These are phyloP conservation scores for Rhingia rostrata DNA, from an alignment of 2,888 invertebrate species.

Conservation along the genomic window DNA sequence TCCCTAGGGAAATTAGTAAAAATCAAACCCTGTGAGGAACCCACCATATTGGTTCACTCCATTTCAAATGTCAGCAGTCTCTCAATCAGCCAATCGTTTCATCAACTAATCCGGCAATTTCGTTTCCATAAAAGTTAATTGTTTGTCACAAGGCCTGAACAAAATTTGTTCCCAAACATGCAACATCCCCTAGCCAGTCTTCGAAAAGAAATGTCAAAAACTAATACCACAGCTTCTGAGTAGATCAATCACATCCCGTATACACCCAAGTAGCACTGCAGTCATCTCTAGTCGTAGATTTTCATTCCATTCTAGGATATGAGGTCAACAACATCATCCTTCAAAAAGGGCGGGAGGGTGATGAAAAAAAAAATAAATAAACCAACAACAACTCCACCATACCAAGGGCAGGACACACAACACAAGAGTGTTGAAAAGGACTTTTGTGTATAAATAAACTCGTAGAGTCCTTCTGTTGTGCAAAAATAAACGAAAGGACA, in stretches of 20 bases:
- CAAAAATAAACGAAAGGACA: constrained; percentile 61
- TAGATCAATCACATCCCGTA: constrained; percentile 56
- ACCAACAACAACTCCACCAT: neutral
- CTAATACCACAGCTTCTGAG: constrained; percentile 59
- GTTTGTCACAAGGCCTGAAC: neutral
- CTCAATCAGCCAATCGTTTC: neutral
- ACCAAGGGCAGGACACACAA: constrained; percentile 29
- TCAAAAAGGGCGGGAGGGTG: neutral
- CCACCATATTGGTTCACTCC: neutral
- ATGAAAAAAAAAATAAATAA: neutral
- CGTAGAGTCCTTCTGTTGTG: constrained; percentile 9
- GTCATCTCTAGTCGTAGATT: constrained; percentile 8
- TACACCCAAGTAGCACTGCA: constrained; percentile 3
- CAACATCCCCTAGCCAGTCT: constrained; percentile 21
- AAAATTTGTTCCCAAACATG: constrained; percentile 8
- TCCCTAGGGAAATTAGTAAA: no score
- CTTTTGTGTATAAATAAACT: constrained; percentile 42
- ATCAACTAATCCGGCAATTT: constrained; percentile 12
- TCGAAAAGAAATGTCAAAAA: constrained; percentile 45
- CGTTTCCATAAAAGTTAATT: constrained; percentile 14
- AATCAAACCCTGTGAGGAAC: no score
- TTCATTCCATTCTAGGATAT: constrained; percentile 56
- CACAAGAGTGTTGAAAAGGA: constrained; percentile 38
- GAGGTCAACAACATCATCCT: constrained; percentile 69
- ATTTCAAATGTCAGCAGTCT: neutral